Evolutionary conservation across 1,140 invertebrate species (phyloP).

Genomic region (Anastatus disparis): DNA sequence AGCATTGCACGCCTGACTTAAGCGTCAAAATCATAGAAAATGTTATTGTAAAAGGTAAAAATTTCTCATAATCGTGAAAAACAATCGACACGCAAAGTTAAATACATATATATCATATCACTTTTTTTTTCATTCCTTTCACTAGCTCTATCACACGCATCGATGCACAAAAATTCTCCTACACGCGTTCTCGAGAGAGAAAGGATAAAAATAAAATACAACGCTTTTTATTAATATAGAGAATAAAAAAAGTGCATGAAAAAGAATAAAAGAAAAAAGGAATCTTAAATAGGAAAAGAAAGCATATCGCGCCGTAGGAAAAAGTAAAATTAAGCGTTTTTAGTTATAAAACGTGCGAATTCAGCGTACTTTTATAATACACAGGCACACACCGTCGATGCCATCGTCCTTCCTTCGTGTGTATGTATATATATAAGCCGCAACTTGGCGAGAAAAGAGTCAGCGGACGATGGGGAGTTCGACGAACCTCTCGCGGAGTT

Average conservation of each 20-base stretch:
- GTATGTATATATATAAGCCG: too few species aligned
- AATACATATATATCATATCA: neutral
- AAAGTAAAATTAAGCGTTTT: too few species aligned
- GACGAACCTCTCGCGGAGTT: conserved; percentile 39
- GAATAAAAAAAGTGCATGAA: too few species aligned
- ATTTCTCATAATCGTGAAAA: too few species aligned
- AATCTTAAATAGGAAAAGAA: neutral
- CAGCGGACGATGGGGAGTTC: conserved; percentile 37
- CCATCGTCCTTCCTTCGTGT: neutral
- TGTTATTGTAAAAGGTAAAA: too few species aligned
- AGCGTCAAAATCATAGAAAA: too few species aligned
- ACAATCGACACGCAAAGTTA: too few species aligned
- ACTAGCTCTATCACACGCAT: neutral
- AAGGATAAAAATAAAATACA: neutral
- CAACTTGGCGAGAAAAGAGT: too few species aligned
- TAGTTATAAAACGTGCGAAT: conserved; percentile 30
- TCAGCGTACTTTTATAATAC: too few species aligned
- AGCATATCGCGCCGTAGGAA: conserved; percentile 1
- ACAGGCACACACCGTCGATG: neutral
- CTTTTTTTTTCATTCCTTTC: conserved; percentile 15
- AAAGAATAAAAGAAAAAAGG: too few species aligned
- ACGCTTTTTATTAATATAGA: too few species aligned
- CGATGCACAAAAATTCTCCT: neutral
- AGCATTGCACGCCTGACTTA: too few species aligned
- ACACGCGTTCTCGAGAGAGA: neutral